phyloP scores from a whole-genome alignment of 2,888 invertebrate genomes.

The Drosophila borealis region DNA sequence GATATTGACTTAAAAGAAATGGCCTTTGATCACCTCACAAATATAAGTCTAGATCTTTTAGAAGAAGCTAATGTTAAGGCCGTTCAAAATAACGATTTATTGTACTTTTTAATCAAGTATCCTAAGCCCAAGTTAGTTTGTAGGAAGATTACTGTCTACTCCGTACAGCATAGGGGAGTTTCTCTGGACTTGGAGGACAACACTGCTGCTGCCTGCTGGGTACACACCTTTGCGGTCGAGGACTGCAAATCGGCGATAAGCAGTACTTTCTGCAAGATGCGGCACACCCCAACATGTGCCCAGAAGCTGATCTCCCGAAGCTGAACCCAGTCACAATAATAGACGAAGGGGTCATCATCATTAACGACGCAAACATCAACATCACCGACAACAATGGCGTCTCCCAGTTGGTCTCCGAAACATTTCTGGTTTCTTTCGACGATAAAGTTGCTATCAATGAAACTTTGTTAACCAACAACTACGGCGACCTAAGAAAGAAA shows the following conservation, averaged over 20 bases:
- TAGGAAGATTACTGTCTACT: not conserved
- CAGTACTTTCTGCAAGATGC: not conserved
- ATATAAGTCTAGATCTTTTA: conserved; percentile 1
- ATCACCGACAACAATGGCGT: not conserved
- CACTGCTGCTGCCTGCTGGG: not conserved
- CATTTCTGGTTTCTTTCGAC: not conserved
- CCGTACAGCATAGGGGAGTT: not conserved
- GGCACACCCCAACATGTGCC: not conserved
- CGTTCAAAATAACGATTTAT: conserved; percentile 2
- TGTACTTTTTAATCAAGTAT: conserved; percentile 1
- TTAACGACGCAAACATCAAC: too few species aligned
- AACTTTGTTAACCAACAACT: not conserved
- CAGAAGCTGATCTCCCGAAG: not conserved
- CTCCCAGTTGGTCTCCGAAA: not conserved
- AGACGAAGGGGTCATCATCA: not conserved
- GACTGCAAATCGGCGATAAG: not conserved
- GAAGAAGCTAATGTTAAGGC: not conserved
- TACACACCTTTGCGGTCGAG: not conserved
- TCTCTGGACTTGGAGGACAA: not conserved
- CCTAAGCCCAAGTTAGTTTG: not conserved
- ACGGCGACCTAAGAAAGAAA: too few species aligned
- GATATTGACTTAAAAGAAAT: not conserved
- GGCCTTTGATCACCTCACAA: not conserved
- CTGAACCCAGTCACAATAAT: not conserved
- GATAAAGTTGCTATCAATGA: not conserved